Evolutionary conservation across 2,888 invertebrate genomes (phyloP).

Genomic region (Digitonthophagus gazella): DNA sequence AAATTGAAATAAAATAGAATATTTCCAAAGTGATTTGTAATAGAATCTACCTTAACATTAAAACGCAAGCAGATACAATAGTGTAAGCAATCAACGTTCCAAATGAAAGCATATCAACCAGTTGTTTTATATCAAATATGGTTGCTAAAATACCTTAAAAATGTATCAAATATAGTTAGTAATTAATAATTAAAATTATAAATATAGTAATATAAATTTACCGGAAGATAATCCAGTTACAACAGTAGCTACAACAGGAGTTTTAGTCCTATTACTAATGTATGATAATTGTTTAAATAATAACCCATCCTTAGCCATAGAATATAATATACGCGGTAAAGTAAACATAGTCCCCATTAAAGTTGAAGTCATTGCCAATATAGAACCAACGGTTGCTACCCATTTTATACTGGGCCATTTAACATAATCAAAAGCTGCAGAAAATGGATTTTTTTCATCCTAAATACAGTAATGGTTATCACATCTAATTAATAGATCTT

Average conservation of each 20-base stretch:
- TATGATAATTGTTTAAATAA: slow-evolving; percentile 70
- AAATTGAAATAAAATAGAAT: neutral
- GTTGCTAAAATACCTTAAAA: slow-evolving; percentile 70
- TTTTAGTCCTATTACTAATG: slow-evolving; percentile 72
- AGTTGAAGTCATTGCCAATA: slow-evolving; percentile 88
- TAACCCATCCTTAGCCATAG: slow-evolving; percentile 87
- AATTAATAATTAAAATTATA: no score
- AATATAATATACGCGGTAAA: slow-evolving; percentile 83
- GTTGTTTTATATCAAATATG: slow-evolving; percentile 83
- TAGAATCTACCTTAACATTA: slow-evolving; percentile 70
- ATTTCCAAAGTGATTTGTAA: neutral
- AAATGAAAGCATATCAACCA: slow-evolving; percentile 97
- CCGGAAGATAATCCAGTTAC: slow-evolving; percentile 75
- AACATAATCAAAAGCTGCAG: slow-evolving; percentile 75
- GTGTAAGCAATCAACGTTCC: slow-evolving; percentile 88
- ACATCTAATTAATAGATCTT: neutral
- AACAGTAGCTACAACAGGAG: slow-evolving; percentile 75
- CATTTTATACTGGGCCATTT: slow-evolving; percentile 79
- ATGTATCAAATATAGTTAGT: no score
- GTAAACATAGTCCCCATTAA: slow-evolving; percentile 87
- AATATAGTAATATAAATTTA: neutral
- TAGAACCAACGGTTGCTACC: slow-evolving; percentile 88
- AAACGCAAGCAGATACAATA: slow-evolving; percentile 86
- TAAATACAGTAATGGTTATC: slow-evolving; percentile 47
- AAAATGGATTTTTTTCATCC: slow-evolving; percentile 83